Evolutionary conservation across 2,113 vertebrate species (phyloP).

Genomic region (Cebus imitator): DNA sequence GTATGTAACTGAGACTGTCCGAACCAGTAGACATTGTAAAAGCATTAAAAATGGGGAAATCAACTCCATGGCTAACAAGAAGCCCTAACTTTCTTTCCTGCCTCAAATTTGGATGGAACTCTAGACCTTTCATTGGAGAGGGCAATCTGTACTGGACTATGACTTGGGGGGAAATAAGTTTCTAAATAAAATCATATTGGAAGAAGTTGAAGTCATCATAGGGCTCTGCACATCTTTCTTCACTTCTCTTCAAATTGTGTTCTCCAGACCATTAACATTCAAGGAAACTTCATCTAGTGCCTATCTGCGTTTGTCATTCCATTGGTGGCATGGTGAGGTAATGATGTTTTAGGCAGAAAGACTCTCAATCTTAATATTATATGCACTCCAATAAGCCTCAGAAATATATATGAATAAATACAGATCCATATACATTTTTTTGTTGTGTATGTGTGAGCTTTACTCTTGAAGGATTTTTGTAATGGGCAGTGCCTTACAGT

Average conservation of each 20-base stretch:
- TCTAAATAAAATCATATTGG: background rate
- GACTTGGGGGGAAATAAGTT: background rate
- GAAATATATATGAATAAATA: background rate
- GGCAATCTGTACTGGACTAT: background rate
- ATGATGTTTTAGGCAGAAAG: background rate
- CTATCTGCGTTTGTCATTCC: background rate
- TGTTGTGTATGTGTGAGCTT: background rate
- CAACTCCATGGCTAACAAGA: background rate
- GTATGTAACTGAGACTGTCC: background rate
- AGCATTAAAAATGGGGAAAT: background rate
- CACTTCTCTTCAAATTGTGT: background rate
- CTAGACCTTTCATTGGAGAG: background rate
- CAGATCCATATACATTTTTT: background rate
- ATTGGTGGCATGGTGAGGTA: background rate
- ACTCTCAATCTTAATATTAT: background rate
- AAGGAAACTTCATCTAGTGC: background rate
- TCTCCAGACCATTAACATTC: background rate
- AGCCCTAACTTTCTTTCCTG: background rate
- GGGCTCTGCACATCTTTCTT: background rate
- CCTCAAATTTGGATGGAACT: background rate
- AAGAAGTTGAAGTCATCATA: background rate
- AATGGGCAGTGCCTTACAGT: background rate
- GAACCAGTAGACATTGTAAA: background rate
- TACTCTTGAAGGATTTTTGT: background rate
- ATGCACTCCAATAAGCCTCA: background rate